Base-by-base conservation (phyloP, 2,888 invertebrate species). In the Aphrophora alni region DNA sequence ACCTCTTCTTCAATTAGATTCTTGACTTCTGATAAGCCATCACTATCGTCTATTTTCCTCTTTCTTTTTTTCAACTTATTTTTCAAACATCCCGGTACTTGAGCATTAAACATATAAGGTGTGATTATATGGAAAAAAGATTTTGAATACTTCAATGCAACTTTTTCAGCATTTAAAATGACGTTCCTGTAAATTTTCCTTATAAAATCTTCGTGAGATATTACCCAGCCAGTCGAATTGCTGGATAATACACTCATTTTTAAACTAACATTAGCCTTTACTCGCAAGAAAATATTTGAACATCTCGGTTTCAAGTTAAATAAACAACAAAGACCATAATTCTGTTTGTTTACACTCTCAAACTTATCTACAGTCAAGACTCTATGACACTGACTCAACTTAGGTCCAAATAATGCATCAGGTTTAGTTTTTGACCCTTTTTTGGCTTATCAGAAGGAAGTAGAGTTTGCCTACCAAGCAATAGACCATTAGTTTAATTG, bases 181-280 rank as follows among this genome's bases (percentile, higher is more conserved):
- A 89, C 88, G 68, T 85, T 85, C 81, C 86, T 85, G 83, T 90
- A 91, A 75, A 90, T 86, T 75, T 88, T 86, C 81, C 90, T 87
- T 10, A 91, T 86, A 85, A 88, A 90, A 44, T 88, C 84, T 83
- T 88, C 86, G 84, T 91, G 91, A 14, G 90, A 91, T 84, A 91
- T 87, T 68, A 90, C 87, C 88, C 89, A 89, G 27, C 90, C 91
- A 68, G 87, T 86, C 14, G 88, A 85, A 72, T 86, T 86, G 28
- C 84, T 82, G 77, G 86, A 87, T 79, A 90, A 84, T 69, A 90
- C 83, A 84, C 90, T 90, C 90, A 90, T 90, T n/a, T n/a, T n/a
- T n/a, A n/a, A n/a, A n/a, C n/a, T n/a, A n/a, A n/a, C n/a, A n/a
- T n/a, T n/a, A n/a, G n/a, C n/a, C n/a, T n/a, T n/a, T n/a, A n/a